Evolutionary conservation across 2,113 vertebrate species (phyloP).

Genomic region (Leuciscus idus): DNA sequence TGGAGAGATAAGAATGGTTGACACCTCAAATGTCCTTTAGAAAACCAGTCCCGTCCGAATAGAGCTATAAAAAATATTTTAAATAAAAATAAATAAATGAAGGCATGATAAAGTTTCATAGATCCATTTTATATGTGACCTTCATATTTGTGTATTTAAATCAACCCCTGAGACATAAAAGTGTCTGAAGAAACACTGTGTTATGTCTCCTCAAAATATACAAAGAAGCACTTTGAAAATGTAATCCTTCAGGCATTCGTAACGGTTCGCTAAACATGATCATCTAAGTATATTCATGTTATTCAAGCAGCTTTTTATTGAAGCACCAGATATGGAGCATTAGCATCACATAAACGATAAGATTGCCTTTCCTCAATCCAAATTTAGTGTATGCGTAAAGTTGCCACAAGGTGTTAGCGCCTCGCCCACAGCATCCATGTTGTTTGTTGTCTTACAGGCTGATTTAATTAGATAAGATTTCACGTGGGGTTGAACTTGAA

Average conservation of each 20-base stretch:
- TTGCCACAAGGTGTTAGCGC: slow-evolving; percentile 1
- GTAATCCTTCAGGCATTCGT: slow-evolving; percentile 7
- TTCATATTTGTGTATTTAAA: background rate
- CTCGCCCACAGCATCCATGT: background rate
- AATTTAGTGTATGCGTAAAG: background rate
- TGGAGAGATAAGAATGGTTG: no score
- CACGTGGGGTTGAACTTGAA: slow-evolving; percentile 21
- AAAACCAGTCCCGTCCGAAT: no score
- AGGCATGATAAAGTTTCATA: background rate
- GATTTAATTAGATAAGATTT: slow-evolving; percentile 44
- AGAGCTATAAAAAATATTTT: background rate
- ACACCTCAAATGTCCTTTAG: no score
- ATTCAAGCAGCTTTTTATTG: slow-evolving; percentile 40
- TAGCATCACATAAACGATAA: slow-evolving; percentile 16
- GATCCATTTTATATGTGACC: background rate
- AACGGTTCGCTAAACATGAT: slow-evolving; percentile 20
- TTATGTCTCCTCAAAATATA: background rate
- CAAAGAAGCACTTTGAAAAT: slow-evolving; percentile 1
- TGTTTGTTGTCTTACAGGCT: slow-evolving; percentile 37
- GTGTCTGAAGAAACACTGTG: background rate
- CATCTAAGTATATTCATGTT: slow-evolving; percentile 21
- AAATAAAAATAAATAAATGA: background rate
- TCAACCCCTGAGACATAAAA: background rate
- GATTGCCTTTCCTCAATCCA: slow-evolving; percentile 4
- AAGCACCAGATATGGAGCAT: slow-evolving; percentile 31